A percentile compares a stretch with the other conserved stretches of the same genome.
phyloP scores from a whole-genome alignment of 2,888 invertebrate genomes.

The Platerodrilus igneus region DNA sequence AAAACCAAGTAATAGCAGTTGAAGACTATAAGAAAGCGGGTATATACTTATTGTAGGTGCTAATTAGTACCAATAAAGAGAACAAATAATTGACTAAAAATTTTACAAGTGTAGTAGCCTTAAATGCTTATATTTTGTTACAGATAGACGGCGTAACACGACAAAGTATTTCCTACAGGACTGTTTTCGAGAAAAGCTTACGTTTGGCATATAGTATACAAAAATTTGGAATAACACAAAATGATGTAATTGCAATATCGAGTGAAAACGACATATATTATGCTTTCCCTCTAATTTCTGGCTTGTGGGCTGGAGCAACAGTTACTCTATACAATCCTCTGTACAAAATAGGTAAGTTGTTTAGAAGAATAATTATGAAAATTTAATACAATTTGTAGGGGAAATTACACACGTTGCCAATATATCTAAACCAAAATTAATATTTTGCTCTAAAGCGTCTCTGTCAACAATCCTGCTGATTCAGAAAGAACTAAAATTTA shows the following conservation, averaged over 20 bases:
- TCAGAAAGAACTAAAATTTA: neutral
- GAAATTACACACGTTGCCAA: neutral
- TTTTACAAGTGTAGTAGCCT: too few species aligned
- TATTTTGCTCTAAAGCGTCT: neutral
- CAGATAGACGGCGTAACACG: neutral
- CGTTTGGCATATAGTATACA: neutral
- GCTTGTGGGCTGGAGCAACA: neutral
- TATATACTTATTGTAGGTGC: too few species aligned
- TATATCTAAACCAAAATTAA: neutral
- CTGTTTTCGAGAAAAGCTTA: neutral
- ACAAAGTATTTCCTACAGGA: neutral
- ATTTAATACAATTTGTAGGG: neutral
- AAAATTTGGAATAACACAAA: neutral
- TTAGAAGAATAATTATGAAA: neutral
- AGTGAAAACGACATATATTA: neutral
- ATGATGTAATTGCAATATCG: neutral
- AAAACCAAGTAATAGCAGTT: too few species aligned
- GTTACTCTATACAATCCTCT: neutral
- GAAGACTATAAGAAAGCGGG: too few species aligned
- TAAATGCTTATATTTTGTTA: too few species aligned
- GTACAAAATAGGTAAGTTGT: neutral
- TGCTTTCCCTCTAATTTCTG: neutral
- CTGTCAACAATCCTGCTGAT: neutral
- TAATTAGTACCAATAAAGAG: too few species aligned
- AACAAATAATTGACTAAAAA: too few species aligned